phyloP scores from a whole-genome alignment of 2,113 vertebrate genomes.

The Odocoileus hemionus region DNA sequence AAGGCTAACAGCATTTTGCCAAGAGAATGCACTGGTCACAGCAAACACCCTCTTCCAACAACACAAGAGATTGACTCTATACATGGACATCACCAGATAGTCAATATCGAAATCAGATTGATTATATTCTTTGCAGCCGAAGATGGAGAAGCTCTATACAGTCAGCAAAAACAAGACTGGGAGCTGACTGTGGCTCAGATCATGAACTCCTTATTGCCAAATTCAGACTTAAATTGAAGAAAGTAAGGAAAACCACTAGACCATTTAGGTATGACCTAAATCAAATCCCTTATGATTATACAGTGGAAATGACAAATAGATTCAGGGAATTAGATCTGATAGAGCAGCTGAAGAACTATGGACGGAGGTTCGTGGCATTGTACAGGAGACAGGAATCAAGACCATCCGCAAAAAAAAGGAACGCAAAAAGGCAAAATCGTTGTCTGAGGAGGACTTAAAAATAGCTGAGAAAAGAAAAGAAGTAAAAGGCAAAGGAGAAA shows the following conservation, averaged over 20 bases:
- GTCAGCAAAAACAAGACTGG: background rate
- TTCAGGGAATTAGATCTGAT: background rate
- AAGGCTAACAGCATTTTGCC: background rate
- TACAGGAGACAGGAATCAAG: background rate
- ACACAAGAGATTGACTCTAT: background rate
- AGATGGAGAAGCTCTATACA: background rate
- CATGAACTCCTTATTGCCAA: background rate
- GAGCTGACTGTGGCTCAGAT: background rate
- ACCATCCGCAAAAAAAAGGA: background rate
- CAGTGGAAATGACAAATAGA: background rate
- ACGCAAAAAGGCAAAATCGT: background rate
- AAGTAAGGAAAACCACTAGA: background rate
- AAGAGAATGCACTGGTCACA: background rate
- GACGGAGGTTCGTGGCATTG: background rate
- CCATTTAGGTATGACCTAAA: background rate
- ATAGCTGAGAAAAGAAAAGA: background rate
- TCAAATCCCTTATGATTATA: background rate
- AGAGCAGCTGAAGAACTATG: background rate
- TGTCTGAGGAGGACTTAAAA: background rate
- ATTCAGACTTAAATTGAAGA: background rate
- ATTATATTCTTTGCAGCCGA: background rate
- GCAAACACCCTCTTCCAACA: background rate
- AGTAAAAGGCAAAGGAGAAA: background rate
- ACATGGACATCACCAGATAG: background rate
- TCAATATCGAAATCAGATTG: background rate